A percentile compares a stretch with the other conserved stretches of the same genome.
Evolutionary conservation across 2,113 vertebrate species (phyloP).

Genomic region (Calypte anna): DNA sequence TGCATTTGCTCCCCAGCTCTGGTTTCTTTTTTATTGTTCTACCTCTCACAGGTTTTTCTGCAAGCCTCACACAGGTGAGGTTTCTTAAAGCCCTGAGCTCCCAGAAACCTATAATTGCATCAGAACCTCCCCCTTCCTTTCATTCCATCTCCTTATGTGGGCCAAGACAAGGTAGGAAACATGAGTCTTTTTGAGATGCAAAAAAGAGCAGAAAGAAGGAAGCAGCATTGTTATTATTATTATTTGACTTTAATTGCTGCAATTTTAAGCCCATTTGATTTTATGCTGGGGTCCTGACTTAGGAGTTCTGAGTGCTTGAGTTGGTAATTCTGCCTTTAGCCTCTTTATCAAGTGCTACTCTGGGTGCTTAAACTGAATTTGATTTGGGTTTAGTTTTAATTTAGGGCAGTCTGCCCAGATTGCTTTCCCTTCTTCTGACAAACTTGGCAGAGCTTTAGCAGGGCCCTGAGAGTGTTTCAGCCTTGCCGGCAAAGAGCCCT

Average conservation of each 20-base stretch:
- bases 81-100: not conserved
- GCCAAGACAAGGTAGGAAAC: not conserved
- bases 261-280: not conserved
- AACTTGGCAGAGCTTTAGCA: conserved; percentile 33
- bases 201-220: too few species aligned
- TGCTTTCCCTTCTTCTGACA: conserved; percentile 29
- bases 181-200: not conserved
- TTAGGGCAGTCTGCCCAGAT: conserved; percentile 32
- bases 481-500: not conserved
- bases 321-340: not conserved
- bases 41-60: not conserved
- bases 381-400: conserved; percentile 2
- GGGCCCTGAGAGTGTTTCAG: not conserved
- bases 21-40: not conserved
- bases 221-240: not conserved
- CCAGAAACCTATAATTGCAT: not conserved
- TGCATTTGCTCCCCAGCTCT: not conserved
- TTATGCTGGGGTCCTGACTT: not conserved
- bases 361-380: not conserved
- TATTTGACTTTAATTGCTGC: not conserved
- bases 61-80: not conserved
- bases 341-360: not conserved
- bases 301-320: not conserved
- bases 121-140: not conserved
- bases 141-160: not conserved